Percentiles rank a stretch among this genome's conserved stretches.
These are phyloP conservation scores for Zele albiditarsus DNA, from an alignment of 2,888 invertebrate species.

Conservation along the genomic window DNA sequence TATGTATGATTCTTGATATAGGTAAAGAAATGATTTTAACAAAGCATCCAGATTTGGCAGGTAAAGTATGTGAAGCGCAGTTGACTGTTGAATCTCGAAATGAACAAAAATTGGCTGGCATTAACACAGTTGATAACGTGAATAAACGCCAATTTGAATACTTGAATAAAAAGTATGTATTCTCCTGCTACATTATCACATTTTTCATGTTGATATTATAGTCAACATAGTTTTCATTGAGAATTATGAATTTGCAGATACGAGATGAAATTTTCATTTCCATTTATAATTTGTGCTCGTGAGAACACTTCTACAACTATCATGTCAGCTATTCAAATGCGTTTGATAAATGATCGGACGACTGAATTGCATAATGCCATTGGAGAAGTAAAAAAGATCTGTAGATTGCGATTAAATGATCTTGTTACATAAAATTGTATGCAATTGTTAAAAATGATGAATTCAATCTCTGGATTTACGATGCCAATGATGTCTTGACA, in stretches of 20 bases:
- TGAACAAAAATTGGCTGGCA: constrained; percentile 77
- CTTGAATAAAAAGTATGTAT: constrained; percentile 70
- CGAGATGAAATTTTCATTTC: constrained; percentile 79
- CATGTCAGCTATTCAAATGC: constrained; percentile 75
- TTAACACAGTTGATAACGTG: constrained; percentile 74
- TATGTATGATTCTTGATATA: constrained; percentile 56
- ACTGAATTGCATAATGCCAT: constrained; percentile 77
- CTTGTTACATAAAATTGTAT: constrained; percentile 65
- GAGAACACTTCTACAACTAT: constrained; percentile 78
- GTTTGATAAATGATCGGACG: constrained; percentile 75
- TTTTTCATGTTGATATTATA: background rate
- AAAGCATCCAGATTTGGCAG: constrained; percentile 80
- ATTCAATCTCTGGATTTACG: no score
- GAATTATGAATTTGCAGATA: constrained; percentile 73
- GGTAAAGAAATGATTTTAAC: constrained; percentile 76
- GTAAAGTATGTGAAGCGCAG: constrained; percentile 74
- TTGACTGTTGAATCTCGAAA: constrained; percentile 77
- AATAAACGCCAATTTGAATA: constrained; percentile 75
- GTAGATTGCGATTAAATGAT: constrained; percentile 76
- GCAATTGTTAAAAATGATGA: background rate
- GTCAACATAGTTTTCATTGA: background rate
- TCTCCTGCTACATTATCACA: no score
- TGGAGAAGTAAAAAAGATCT: constrained; percentile 82
- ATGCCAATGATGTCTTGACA: no score
- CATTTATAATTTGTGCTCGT: constrained; percentile 81